Conservation (phyloP, 2,888 invertebrate genomes). For the Clepsis dumicolana region DNA sequence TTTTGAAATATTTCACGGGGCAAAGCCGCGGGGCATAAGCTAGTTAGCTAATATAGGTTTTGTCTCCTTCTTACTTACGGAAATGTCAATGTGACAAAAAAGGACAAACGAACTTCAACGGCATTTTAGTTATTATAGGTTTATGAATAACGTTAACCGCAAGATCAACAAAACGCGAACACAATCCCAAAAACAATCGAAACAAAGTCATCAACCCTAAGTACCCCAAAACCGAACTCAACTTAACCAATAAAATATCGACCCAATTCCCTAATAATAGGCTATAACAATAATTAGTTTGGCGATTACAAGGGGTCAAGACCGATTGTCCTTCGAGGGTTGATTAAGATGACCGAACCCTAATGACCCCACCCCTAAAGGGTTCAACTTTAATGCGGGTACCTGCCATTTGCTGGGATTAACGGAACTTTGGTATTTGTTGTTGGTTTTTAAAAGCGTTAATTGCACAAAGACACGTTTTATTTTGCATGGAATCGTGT, state of each 20-base stretch:
- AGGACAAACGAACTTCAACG: too few species aligned
- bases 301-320: constrained; percentile 45
- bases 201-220: not conserved
- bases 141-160: too few species aligned
- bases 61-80: too few species aligned
- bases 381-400: constrained; percentile 79
- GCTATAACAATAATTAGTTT: constrained; percentile 45
- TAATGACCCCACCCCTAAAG: constrained; percentile 41
- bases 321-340: constrained; percentile 83
- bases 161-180: not conserved
- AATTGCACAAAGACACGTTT: constrained; percentile 59
- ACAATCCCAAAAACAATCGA: constrained; percentile 1
- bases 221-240: constrained; percentile 24
- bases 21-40: too few species aligned
- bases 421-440: constrained; percentile 68
- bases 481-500: constrained; percentile 1
- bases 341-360: constrained; percentile 81
- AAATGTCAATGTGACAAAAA: too few species aligned
- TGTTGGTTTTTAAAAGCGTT: constrained; percentile 71
- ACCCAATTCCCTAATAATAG: constrained; percentile 43
- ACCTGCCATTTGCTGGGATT: constrained; percentile 71
- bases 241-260: constrained; percentile 42
- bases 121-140: too few species aligned
- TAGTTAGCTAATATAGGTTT: too few species aligned
- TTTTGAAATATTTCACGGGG: too few species aligned